Percentiles rank a stretch among this genome's conserved stretches.
phyloP scores from a whole-genome alignment of 2,113 vertebrate genomes.

The Regulus satrapa region DNA sequence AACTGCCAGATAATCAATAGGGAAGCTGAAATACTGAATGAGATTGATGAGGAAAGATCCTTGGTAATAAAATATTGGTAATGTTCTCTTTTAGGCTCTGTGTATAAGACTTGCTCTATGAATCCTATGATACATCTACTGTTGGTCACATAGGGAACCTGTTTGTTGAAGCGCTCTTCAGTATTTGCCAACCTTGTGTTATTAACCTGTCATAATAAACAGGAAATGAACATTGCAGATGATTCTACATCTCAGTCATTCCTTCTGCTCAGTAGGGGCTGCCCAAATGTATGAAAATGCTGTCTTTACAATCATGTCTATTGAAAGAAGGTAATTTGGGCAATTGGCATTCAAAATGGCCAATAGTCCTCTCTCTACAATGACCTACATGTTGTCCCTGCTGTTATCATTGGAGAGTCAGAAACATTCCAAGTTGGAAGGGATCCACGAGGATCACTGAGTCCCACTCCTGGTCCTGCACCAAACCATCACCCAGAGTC shows the following conservation, averaged over 20 bases:
- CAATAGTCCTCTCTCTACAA: neutral
- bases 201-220: neutral
- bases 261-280: neutral
- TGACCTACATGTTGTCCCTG: neutral
- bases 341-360: neutral
- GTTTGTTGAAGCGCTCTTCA: neutral
- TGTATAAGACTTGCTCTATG: neutral
- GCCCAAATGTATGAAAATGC: neutral
- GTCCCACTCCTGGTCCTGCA: neutral
- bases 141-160: neutral
- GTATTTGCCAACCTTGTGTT: neutral
- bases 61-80: slow-evolving; percentile 27
- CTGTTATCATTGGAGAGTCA: neutral
- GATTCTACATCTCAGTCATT: neutral
- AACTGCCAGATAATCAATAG: slow-evolving; percentile 69
- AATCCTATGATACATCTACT: neutral
- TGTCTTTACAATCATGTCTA: neutral
- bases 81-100: slow-evolving; percentile 1
- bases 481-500: neutral
- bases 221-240: neutral
- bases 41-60: slow-evolving; percentile 51
- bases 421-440: neutral
- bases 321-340: neutral
- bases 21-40: slow-evolving; percentile 57
- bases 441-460: neutral